Conservation (phyloP, 2,888 invertebrate genomes). For the Melinopterus prodromus region DNA sequence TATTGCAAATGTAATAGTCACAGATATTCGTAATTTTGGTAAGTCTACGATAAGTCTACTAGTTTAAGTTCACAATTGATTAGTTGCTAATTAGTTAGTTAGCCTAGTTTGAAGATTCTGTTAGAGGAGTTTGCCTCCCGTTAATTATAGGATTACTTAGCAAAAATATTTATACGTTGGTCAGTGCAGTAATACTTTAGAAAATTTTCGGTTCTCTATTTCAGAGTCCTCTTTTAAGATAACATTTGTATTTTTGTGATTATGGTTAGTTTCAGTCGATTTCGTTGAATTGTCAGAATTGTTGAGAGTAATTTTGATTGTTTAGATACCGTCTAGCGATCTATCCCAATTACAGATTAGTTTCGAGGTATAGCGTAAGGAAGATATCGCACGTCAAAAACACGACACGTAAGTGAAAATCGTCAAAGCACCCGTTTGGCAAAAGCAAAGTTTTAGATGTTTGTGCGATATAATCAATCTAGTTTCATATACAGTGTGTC, state of each 20-base stretch:
- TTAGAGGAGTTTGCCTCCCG: neutral
- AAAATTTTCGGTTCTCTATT: slow-evolving; percentile 11
- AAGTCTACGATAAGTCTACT: slow-evolving; percentile 6
- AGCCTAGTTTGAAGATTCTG: slow-evolving; percentile 13
- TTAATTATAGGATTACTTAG: slow-evolving; percentile 28
- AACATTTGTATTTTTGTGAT: neutral
- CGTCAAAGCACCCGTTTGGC: too few species aligned
- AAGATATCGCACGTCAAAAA: too few species aligned
- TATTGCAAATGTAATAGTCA: slow-evolving; percentile 15
- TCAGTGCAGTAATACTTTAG: slow-evolving; percentile 30
- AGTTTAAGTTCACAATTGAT: neutral
- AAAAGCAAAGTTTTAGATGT: too few species aligned
- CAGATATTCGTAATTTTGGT: neutral
- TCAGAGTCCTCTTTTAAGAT: neutral
- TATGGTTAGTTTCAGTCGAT: neutral
- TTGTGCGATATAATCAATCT: too few species aligned
- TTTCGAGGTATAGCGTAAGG: too few species aligned
- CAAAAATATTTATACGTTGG: slow-evolving; percentile 38
- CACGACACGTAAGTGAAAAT: too few species aligned
- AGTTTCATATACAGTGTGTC: too few species aligned
- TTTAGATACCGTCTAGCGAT: neutral
- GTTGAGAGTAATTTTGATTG: slow-evolving; percentile 10
- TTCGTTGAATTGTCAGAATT: neutral
- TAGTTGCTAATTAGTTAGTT: slow-evolving; percentile 5
- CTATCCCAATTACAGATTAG: too few species aligned